Base-by-base conservation (phyloP, 2,113 vertebrate species). In the Rutilus rutilus region DNA sequence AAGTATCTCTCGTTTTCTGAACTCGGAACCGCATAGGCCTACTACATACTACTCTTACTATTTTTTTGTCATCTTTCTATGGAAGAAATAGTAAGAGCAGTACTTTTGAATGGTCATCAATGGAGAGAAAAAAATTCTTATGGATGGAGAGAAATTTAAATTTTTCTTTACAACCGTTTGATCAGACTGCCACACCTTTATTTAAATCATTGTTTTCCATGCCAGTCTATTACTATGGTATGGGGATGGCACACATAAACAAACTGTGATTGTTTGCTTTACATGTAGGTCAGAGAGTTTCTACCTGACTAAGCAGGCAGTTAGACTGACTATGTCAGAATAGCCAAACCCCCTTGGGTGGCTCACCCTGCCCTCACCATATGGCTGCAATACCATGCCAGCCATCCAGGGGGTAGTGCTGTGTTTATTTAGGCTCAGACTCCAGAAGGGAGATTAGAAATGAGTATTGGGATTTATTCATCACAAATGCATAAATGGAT, bases 351-450 rank as follows among this genome's bases (percentile, higher is more conserved):
- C 33, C 45, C 8, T 3, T 10, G 52, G 52, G 50, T 25, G 54
- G 54, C 19, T 17, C 9, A 2, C 17, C 57, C 50, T 21, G 21
- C 19, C 54, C 33, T 23, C 54, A 39, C 23, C 23, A 78, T 7
- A 42, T 23, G 27, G 11, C 39, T 64, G 83, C 47, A 85, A 7
- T 88, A 71, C 36, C 33, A n/a, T 11, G 50, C 27, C 33, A 78
- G 39, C 60, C 73, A 52, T 85, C 62, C 67, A 85, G 87, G 83
- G 73, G 84, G 64, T 10, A 60, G 62, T 78, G 62, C 78, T 69
- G 57, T n/a, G 50, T 83, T 82, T 67, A 12, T 42, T 64, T 75
- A 25, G 1, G 54, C 25, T 85, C 45, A 8, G 27, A 57, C 17
- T n/a, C 36, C 64, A 67, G 33, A 42, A 45, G 5, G 2, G 50